Evolutionary conservation across 2,888 invertebrate species (phyloP).

Genomic region (Galeopsomyia nigrocyanea): DNA sequence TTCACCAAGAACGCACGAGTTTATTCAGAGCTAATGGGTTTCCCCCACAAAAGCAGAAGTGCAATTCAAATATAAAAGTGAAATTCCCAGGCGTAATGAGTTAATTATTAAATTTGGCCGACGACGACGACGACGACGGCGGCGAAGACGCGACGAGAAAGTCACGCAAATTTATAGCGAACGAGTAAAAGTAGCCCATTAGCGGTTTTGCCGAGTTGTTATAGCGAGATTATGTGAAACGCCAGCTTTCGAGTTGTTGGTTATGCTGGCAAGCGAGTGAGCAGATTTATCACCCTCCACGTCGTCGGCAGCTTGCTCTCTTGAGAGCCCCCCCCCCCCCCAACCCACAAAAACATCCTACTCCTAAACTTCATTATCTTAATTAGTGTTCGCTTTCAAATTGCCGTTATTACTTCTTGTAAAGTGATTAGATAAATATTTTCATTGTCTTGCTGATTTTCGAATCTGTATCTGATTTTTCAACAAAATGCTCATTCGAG

Average conservation of each 20-base stretch:
- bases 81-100: neutral
- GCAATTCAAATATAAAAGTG: too few relatives aligned
- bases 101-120: conserved; percentile 25
- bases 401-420: too few relatives aligned
- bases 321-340: too few relatives aligned
- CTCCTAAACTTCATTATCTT: too few relatives aligned
- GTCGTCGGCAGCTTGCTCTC: conserved; percentile 18
- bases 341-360: too few relatives aligned
- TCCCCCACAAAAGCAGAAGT: too few relatives aligned
- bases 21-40: neutral
- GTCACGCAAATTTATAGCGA: conserved; percentile 34
- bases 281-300: conserved; percentile 31
- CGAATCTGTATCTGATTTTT: too few relatives aligned
- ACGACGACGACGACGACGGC: too few relatives aligned
- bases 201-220: conserved; percentile 42
- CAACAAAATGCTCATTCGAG: too few relatives aligned
- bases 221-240: conserved; percentile 39
- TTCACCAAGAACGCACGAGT: neutral
- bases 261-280: conserved; percentile 7
- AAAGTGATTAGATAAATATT: too few relatives aligned
- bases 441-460: too few relatives aligned
- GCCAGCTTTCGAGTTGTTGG: conserved; percentile 31
- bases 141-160: neutral
- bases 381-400: too few relatives aligned
- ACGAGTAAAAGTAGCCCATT: conserved; percentile 40